These are phyloP conservation scores for Brachyhypopomus gauderio DNA, from an alignment of 2,113 vertebrate species.

Conservation along the genomic window DNA sequence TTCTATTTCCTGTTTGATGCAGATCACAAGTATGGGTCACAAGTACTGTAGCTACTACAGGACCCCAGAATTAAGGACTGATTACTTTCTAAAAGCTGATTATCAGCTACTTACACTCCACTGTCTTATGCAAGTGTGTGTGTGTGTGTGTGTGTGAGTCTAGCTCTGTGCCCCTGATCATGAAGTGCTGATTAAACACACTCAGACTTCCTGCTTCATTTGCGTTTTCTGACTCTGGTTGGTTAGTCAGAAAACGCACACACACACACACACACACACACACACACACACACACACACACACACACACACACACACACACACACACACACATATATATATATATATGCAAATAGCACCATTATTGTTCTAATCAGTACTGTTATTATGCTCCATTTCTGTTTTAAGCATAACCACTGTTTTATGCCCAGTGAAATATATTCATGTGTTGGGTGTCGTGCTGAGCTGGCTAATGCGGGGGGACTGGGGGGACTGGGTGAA, in stretches of 20 bases:
- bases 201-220: slow-evolving; percentile 74
- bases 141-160: slow-evolving; percentile 51
- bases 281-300: too few relatives aligned
- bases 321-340: too few relatives aligned
- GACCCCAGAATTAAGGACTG: background rate
- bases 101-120: background rate
- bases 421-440: background rate
- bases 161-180: slow-evolving; percentile 68
- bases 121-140: slow-evolving; percentile 51
- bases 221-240: slow-evolving; percentile 71
- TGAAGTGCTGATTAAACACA: slow-evolving; percentile 77
- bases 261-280: too few relatives aligned
- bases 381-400: background rate
- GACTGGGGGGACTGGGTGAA: background rate
- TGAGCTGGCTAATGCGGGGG: background rate
- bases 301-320: too few relatives aligned
- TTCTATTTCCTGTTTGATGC: background rate
- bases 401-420: background rate
- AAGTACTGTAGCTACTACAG: slow-evolving; percentile 23
- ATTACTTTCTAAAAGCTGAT: background rate
- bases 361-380: slow-evolving; percentile 22
- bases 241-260: too few relatives aligned
- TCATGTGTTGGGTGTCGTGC: background rate
- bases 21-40: slow-evolving; percentile 38
- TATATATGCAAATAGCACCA: background rate